Conservation (phyloP, 2,113 vertebrate species). For the Dunckerocampus dactyliophorus region DNA sequence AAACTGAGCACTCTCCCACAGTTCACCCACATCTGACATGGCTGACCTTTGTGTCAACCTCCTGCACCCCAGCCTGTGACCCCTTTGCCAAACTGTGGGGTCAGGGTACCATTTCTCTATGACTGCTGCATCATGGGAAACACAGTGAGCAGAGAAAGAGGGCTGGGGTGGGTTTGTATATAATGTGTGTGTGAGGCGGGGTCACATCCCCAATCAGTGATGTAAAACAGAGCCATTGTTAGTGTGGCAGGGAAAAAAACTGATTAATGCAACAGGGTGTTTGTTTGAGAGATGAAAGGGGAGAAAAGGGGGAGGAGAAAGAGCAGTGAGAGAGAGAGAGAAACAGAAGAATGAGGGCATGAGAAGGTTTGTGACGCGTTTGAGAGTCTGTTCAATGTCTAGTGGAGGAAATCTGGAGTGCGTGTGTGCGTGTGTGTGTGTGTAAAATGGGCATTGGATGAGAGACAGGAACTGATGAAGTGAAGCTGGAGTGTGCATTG, state of each 20-base stretch:
- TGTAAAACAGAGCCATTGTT: conserved; percentile 72
- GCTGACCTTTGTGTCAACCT: conserved; percentile 56
- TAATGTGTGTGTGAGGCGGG: not conserved
- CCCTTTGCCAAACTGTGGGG: conserved; percentile 23
- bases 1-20: conserved; percentile 22
- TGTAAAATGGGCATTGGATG: not conserved
- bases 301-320: conserved; percentile 20
- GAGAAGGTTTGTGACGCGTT: conserved; percentile 56
- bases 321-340: conserved; percentile 14
- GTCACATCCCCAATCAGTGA: conserved; percentile 63
- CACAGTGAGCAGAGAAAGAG: conserved; percentile 18
- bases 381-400: conserved; percentile 61
- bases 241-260: conserved; percentile 48
- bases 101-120: conserved; percentile 25
- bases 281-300: conserved; percentile 67
- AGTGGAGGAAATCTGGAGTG: conserved; percentile 44
- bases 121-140: conserved; percentile 50
- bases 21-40: conserved; percentile 41
- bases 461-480: conserved; percentile 53
- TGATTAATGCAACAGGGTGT: conserved; percentile 68
- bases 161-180: conserved; percentile 1
- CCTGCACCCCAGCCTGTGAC: conserved; percentile 22
- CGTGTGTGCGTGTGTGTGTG: conserved; percentile 11
- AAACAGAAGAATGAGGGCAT: conserved; percentile 50
- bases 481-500: conserved; percentile 38